A percentile compares a stretch with the other conserved stretches of the same genome.
These are phyloP conservation scores for Bactericera cockerelli DNA, from an alignment of 1,140 invertebrate species.

Conservation along the genomic window DNA sequence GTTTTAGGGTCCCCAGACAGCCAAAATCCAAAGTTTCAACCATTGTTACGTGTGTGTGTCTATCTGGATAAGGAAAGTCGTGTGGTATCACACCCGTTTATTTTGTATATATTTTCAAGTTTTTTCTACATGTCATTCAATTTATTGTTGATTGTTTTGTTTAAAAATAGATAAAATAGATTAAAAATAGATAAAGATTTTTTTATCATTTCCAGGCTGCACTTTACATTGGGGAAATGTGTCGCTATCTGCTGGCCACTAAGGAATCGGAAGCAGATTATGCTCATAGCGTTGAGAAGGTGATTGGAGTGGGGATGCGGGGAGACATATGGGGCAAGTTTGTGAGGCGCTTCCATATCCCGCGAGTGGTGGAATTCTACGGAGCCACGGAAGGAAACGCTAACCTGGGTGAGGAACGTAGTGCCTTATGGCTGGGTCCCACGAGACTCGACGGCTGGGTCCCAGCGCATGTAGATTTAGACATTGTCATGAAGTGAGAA, in stretches of 20 bases:
- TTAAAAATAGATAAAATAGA: background rate
- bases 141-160: too few species aligned
- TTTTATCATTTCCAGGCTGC: constrained; percentile 34
- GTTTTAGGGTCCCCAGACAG: too few species aligned
- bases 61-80: too few species aligned
- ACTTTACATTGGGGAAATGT: constrained; percentile 70
- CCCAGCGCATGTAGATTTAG: too few species aligned
- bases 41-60: too few species aligned
- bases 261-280: constrained; percentile 33
- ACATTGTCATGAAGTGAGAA: background rate
- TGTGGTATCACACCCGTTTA: background rate
- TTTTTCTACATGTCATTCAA: constrained; percentile 3
- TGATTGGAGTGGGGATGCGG: constrained; percentile 34
- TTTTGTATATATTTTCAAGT: background rate
- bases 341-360: constrained; percentile 44
- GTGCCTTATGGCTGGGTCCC: background rate
- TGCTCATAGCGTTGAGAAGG: constrained; percentile 29
- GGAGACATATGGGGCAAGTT: constrained; percentile 32
- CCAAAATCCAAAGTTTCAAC: too few species aligned
- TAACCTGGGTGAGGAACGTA: constrained; percentile 37
- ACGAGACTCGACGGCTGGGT: background rate
- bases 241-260: constrained; percentile 53
- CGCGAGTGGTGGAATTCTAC: constrained; percentile 50
- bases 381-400: constrained; percentile 64
- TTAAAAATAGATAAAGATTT: background rate